Base-by-base conservation (phyloP, 2,113 vertebrate genomes). In the Campylomormyrus tamandua region DNA sequence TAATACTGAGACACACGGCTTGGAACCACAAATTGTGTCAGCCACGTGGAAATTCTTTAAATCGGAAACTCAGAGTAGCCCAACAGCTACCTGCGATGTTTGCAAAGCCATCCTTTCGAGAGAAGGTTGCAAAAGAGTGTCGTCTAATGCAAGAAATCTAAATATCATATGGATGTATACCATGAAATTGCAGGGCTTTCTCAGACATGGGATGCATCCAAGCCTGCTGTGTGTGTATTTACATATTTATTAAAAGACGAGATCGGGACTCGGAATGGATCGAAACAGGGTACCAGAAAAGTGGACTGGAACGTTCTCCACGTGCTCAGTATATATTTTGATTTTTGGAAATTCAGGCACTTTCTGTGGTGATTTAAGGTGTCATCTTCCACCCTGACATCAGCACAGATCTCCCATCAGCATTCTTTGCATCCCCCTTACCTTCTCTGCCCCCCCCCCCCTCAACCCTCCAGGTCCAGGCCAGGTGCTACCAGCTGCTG, bases 401-500 rank as follows among this genome's bases (percentile, higher is more conserved):
- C 21, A 58, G 56, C 56, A 58, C 21, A n/a, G 58, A 62, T 62
- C 49, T 3, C 49, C 49, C 31, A 5, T 77, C 70, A 2, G 15
- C 31, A 6, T 39, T 77, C 31, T 77, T 39, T 77, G 70, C 31
- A 1, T 15, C 70, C 31, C 70, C 13, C 49, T 0, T n/a, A 89
- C 88, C 0, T 83, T 46, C 83, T 48, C 91, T 53, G 17, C 46
- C 13, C 56, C 0, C 70, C 31, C 31, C 10, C 27, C 21, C 46
- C 6, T 2, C n/a, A 3, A 21, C 3, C 62, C 27, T 49, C 8
- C 94, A 99, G 98, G 97, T 98, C 93, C 98, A 99, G 95, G 97
- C 97, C 42, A 98, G 98, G 70, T 98, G 98, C 95, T 99, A 98
- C 95, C 98, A 99, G 95, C 96, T 99, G 92, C 95, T 99, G 83